Evolutionary conservation across 37 sponge, comb jelly and placozoan species (phyloP), one percentile per base, ranked within the genome.

Genomic region (Hormiphora californensis): DNA sequence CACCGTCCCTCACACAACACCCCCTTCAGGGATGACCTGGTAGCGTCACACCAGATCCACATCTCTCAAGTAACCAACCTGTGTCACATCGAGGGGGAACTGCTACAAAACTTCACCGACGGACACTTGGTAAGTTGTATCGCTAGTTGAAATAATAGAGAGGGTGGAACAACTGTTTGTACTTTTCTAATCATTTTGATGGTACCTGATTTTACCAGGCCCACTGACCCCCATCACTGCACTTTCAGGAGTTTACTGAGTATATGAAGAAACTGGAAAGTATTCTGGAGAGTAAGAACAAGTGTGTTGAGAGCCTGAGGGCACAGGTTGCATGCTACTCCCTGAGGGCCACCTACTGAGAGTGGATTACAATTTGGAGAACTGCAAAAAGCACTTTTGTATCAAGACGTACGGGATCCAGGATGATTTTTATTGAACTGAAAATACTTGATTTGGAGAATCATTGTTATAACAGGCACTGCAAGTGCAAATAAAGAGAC

Each of bases 311-410:
- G 67, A 65, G 67, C 17, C 67, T 65, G 67, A 36, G 67, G 17
- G 67, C 67, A 36, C 67, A 65, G 38, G 67, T 65, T 30, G 67
- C 67, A 28, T 65, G 67, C 28, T 65, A 65, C 28, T 65, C 67
- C 8, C 67, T 65, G 4, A 21, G 67, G 8, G 67, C 67, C 5
- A 38, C 67, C 36, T 65, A 65, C 36, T 65, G 61, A 57, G 12
- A 49, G 53, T 49, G 53, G 53, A n/a, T n/a, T n/a, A n/a, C n/a
- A n/a, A n/a, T n/a, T n/a, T n/a, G n/a, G n/a, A n/a, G n/a, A n/a
- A n/a, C n/a, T n/a, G n/a, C n/a, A n/a, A n/a, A n/a, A n/a, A n/a
- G n/a, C n/a, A n/a, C n/a, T n/a, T n/a, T n/a, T n/a, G n/a, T n/a
- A n/a, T n/a, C n/a, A n/a, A n/a, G n/a, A n/a, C n/a, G n/a, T n/a